A percentile compares a stretch with the other conserved stretches of the same genome.
Evolutionary conservation across 2,888 invertebrate species (phyloP).

Genomic region (Rhagonycha lutea): DNA sequence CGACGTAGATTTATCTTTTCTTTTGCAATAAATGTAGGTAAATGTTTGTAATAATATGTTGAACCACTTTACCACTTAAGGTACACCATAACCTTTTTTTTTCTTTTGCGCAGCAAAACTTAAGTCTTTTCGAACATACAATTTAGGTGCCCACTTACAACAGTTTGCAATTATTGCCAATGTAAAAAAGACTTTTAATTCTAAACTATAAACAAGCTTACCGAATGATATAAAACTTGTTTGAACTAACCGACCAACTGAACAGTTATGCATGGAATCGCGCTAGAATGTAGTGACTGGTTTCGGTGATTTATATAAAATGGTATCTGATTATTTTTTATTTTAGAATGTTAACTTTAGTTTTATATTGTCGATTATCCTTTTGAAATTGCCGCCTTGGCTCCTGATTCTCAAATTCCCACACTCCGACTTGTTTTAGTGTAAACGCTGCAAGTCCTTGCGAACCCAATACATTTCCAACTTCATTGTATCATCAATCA

Average conservation of each 20-base stretch:
- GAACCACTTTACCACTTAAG: background rate
- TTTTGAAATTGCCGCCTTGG: constrained; percentile 52
- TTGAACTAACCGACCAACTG: constrained; percentile 29
- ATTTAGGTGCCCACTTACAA: background rate
- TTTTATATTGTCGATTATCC: constrained; percentile 57
- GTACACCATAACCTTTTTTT: background rate
- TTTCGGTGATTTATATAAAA: constrained; percentile 55
- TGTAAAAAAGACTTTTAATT: constrained; percentile 22
- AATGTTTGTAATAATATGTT: background rate
- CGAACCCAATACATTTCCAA: constrained; percentile 34
- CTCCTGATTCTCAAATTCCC: constrained; percentile 55
- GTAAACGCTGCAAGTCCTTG: constrained; percentile 42
- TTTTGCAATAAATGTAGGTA: background rate
- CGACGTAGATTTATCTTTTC: background rate
- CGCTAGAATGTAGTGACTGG: constrained; percentile 43
- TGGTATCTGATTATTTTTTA: constrained; percentile 55
- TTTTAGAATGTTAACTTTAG: constrained; percentile 56
- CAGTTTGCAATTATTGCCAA: constrained; percentile 11
- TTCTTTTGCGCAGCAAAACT: background rate
- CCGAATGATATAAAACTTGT: constrained; percentile 32
- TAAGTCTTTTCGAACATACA: background rate
- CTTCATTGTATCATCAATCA: background rate
- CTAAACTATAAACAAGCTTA: constrained; percentile 27
- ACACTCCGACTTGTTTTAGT: constrained; percentile 43
- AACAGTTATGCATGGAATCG: constrained; percentile 35